Conservation (phyloP, 2,888 invertebrate genomes). For the Eutolmus rufibarbis region DNA sequence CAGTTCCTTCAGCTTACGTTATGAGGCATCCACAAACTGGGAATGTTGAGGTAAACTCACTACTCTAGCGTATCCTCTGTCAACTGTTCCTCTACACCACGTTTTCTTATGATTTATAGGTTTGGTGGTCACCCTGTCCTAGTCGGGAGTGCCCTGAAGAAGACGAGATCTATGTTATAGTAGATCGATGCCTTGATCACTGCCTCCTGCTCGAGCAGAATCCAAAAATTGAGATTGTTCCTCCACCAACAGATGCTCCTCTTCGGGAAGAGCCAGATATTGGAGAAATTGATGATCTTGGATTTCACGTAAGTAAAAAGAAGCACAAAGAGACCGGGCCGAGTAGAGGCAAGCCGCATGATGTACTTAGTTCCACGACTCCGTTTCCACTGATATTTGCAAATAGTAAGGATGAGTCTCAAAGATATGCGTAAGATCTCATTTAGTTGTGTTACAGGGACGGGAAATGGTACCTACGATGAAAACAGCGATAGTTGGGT, state of each 20-base stretch:
- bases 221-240: constrained; percentile 56
- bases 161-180: constrained; percentile 75
- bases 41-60: constrained; percentile 70
- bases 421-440: background rate
- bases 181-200: constrained; percentile 77
- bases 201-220: constrained; percentile 67
- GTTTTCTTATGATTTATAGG: constrained; percentile 61
- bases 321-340: constrained; percentile 58
- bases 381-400: constrained; percentile 7
- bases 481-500: constrained; percentile 63
- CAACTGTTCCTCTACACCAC: background rate
- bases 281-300: constrained; percentile 66
- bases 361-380: constrained; percentile 55
- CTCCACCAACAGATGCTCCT: constrained; percentile 53
- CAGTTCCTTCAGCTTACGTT: constrained; percentile 77
- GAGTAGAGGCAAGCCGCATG: constrained; percentile 54
- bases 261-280: constrained; percentile 57
- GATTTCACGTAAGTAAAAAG: constrained; percentile 67
- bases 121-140: constrained; percentile 85
- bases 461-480: background rate
- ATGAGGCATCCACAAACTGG: constrained; percentile 76
- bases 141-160: constrained; percentile 80
- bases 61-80: background rate
- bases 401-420: constrained; percentile 34
- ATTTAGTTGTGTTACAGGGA: background rate